Conservation (phyloP, 1,140 invertebrate genomes). For the Polyergus mexicanus region DNA sequence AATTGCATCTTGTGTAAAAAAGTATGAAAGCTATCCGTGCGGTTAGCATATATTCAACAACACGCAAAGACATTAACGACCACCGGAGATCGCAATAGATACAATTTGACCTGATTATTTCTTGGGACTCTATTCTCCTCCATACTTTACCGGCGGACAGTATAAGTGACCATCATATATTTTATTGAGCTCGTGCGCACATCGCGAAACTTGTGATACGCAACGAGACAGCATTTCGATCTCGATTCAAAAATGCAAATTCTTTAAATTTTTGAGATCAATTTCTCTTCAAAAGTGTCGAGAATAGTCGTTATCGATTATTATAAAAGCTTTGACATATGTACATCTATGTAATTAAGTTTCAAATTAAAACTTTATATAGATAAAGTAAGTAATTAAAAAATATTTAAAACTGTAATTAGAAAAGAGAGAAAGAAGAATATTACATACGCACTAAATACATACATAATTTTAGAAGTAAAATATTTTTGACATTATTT, state of each 20-base stretch:
- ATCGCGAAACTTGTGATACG: slow-evolving; percentile 17
- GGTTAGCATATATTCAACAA: slow-evolving; percentile 15
- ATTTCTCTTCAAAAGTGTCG: not conserved
- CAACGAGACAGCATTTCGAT: slow-evolving; percentile 17
- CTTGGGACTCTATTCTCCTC: slow-evolving; percentile 42
- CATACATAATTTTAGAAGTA: not conserved
- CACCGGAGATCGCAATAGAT: slow-evolving; percentile 4
- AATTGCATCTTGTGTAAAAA: slow-evolving; percentile 5
- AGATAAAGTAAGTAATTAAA: not conserved
- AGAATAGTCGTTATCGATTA: not conserved
- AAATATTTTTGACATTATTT: slow-evolving; percentile 5
- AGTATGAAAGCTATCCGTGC: not conserved
- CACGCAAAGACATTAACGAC: slow-evolving; percentile 25
- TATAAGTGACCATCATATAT: slow-evolving; percentile 44
- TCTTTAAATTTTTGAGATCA: too few relatives aligned
- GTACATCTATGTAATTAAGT: not conserved
- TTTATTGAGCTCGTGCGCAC: slow-evolving; percentile 21
- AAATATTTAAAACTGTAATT: not conserved
- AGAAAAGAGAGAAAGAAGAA: not conserved
- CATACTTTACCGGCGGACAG: slow-evolving; percentile 21
- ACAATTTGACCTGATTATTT: slow-evolving; percentile 52
- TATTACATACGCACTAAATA: not conserved
- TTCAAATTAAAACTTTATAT: not conserved
- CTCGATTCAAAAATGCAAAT: not conserved
- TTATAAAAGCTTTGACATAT: not conserved